Evolutionary conservation across 92 coral and sea anemone genomes (phyloP).

Genomic region (Umimayanthus kanabou): DNA sequence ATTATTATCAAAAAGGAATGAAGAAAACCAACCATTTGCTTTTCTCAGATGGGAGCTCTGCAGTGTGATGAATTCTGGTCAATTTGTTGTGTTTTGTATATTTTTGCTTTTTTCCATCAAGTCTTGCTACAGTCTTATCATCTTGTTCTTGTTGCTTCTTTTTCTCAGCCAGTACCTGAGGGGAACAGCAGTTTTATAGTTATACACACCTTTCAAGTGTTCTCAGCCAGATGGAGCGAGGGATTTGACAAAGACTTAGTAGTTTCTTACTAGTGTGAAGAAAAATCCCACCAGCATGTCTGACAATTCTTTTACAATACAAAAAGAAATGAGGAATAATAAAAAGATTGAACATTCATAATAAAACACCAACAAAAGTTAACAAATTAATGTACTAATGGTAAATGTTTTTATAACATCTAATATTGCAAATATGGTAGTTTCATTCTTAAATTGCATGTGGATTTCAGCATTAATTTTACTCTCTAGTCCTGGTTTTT

Average conservation of each 20-base stretch:
- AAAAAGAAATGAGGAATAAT: too few species aligned
- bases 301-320: too few species aligned
- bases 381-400: too few species aligned
- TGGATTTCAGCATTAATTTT: too few species aligned
- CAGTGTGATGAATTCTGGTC: background rate
- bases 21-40: background rate
- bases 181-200: background rate
- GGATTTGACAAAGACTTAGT: background rate
- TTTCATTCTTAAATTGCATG: too few species aligned
- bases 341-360: too few species aligned
- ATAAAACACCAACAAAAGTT: too few species aligned
- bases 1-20: background rate
- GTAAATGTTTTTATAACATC: too few species aligned
- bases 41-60: background rate
- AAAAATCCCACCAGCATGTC: too few species aligned
- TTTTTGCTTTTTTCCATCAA: background rate
- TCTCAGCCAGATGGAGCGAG: background rate
- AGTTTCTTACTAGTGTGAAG: too few species aligned
- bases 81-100: slow-evolving; percentile 16
- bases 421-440: too few species aligned
- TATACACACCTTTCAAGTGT: background rate
- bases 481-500: too few species aligned
- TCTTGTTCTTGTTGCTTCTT: slow-evolving; percentile 24
- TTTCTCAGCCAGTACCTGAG: slow-evolving; percentile 33
- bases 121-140: background rate